These are phyloP conservation scores for Hydrochoerus hydrochaeris DNA, from an alignment of 2,113 vertebrate species.

Conservation along the genomic window DNA sequence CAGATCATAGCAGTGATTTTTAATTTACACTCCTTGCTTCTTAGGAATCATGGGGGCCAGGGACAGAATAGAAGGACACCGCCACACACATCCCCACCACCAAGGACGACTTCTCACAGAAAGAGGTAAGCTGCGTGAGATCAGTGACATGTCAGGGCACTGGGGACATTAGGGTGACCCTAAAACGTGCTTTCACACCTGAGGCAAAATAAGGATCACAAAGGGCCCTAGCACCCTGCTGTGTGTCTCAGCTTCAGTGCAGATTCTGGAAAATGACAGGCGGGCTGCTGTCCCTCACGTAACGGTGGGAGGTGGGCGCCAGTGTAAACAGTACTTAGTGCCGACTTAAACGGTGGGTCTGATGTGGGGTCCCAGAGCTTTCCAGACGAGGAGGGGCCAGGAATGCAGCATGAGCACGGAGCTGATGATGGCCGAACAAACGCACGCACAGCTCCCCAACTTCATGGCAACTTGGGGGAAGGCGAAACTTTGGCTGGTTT, in stretches of 20 bases:
- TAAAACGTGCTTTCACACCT: not conserved
- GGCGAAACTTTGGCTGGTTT: not conserved
- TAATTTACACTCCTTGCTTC: not conserved
- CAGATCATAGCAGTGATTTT: not conserved
- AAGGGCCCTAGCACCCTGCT: not conserved
- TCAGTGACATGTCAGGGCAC: not conserved
- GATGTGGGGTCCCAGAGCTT: not conserved
- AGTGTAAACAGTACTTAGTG: not conserved
- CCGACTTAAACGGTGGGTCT: not conserved
- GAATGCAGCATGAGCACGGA: not conserved
- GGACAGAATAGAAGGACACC: too few relatives aligned
- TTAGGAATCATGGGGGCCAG: not conserved
- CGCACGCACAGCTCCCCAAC: not conserved
- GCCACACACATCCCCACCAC: too few relatives aligned
- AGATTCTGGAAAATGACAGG: not conserved
- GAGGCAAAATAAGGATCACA: not conserved
- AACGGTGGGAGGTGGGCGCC: fast-evolving
- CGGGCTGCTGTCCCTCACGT: not conserved
- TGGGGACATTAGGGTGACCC: not conserved
- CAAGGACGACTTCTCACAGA: not conserved
- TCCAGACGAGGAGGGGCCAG: not conserved
- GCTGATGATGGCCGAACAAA: not conserved
- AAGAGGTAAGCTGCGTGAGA: not conserved
- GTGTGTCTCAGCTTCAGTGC: not conserved
- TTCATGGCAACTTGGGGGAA: not conserved